Percentiles rank a stretch among this genome's conserved stretches.
phyloP scores from a whole-genome alignment of 2,888 invertebrate species.

The Megaustenia siamemsis region DNA sequence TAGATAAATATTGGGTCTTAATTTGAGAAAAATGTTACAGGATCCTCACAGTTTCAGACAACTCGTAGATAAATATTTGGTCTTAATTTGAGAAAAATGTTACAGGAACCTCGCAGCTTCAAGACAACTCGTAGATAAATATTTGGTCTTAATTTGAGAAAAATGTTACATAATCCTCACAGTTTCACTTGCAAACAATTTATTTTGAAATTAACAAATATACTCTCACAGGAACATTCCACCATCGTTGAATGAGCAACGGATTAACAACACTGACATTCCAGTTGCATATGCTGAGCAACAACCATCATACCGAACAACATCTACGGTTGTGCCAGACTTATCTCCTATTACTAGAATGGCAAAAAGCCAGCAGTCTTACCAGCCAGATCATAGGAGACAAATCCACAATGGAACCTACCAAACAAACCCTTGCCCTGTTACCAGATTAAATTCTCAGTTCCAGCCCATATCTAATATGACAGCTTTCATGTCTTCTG shows the following conservation, averaged over 20 bases:
- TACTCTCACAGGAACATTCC: slow-evolving; percentile 38
- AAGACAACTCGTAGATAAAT: too few relatives aligned
- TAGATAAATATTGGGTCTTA: too few relatives aligned
- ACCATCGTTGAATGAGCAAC: neutral
- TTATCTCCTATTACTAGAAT: neutral
- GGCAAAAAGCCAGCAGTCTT: neutral
- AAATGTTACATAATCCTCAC: too few relatives aligned
- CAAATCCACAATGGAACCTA: neutral
- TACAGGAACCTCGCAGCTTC: too few relatives aligned
- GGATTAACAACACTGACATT: slow-evolving; percentile 22
- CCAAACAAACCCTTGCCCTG: neutral
- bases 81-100: too few relatives aligned
- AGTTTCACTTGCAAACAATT: too few relatives aligned
- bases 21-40: too few relatives aligned
- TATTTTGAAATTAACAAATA: neutral
- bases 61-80: too few relatives aligned
- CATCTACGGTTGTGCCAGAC: neutral
- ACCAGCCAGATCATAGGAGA: too few relatives aligned
- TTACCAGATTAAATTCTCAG: neutral
- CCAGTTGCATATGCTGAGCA: slow-evolving; percentile 31
- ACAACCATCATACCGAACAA: slow-evolving; percentile 5
- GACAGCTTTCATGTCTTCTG: neutral
- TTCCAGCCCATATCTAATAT: neutral
- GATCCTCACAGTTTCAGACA: too few relatives aligned
- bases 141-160: too few relatives aligned